Evolutionary conservation across 2,113 vertebrate species (phyloP).

Genomic region (Microtus oregoni): DNA sequence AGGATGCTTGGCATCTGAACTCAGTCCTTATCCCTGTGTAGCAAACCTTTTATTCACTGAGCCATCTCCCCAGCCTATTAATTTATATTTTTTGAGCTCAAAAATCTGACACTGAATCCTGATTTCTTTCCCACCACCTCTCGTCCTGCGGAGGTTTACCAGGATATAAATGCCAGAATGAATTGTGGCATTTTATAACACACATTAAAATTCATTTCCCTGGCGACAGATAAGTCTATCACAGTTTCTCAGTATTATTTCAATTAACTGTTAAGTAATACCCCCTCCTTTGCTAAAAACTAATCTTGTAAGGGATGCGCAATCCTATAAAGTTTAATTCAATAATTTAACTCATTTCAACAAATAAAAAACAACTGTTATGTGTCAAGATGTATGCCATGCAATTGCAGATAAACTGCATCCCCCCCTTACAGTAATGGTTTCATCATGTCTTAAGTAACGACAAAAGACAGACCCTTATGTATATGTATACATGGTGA

Average conservation of each 20-base stretch:
- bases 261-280: slow-evolving; percentile 35
- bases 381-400: background rate
- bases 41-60: background rate
- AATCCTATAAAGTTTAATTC: slow-evolving; percentile 8
- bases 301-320: background rate
- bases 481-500: background rate
- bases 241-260: slow-evolving; percentile 38
- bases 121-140: slow-evolving; percentile 60
- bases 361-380: background rate
- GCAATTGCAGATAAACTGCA: background rate
- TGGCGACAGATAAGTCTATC: slow-evolving; percentile 28
- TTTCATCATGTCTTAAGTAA: background rate
- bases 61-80: too few relatives aligned
- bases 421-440: background rate
- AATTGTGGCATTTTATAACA: slow-evolving; percentile 56
- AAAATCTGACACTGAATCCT: slow-evolving; percentile 76
- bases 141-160: slow-evolving; percentile 33
- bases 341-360: slow-evolving; percentile 19
- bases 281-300: background rate
- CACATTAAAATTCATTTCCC: slow-evolving; percentile 41
- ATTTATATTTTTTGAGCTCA: slow-evolving; percentile 78
- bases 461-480: background rate
- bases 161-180: slow-evolving; percentile 68
- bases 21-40: background rate
- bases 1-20: background rate